A percentile compares a stretch with the other conserved stretches of the same genome.
Conservation (phyloP, 2,113 vertebrate species). For the Melanostigma gelatinosum region DNA sequence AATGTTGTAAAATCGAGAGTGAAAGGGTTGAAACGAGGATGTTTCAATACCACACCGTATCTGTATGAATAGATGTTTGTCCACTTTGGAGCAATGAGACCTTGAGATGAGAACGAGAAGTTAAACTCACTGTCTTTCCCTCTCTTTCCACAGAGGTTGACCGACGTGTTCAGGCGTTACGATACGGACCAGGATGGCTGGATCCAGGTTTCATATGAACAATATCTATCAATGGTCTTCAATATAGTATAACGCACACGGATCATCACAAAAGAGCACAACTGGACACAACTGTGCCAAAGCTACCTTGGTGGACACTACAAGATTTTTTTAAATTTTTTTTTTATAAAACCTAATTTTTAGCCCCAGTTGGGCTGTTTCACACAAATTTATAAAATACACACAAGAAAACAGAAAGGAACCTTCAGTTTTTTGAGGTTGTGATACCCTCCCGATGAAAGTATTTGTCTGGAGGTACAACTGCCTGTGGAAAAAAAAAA, state of each 20-base stretch:
- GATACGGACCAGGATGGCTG: slow-evolving; percentile 98
- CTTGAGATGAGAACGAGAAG: background rate
- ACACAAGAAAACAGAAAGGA: background rate
- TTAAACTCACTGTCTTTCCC: background rate
- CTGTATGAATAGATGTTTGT: background rate
- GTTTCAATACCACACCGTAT: background rate
- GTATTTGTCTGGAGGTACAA: slow-evolving; percentile 19
- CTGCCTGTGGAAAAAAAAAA: background rate
- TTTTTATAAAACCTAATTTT: background rate
- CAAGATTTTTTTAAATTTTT: slow-evolving; percentile 63
- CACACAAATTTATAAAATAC: slow-evolving; percentile 26
- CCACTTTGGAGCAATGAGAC: background rate
- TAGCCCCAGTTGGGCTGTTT: slow-evolving; percentile 15
- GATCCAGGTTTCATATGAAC: slow-evolving; percentile 99
- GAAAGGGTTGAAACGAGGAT: background rate
- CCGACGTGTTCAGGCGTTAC: slow-evolving; percentile 94
- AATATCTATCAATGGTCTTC: slow-evolving; percentile 99
- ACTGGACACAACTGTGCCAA: slow-evolving; percentile 83
- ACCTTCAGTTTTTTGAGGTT: background rate
- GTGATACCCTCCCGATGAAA: background rate
- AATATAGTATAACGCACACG: slow-evolving; percentile 88
- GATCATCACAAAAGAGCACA: slow-evolving; percentile 68
- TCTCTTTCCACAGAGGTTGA: slow-evolving; percentile 88
- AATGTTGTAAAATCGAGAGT: background rate
- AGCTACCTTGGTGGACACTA: slow-evolving; percentile 66